phyloP scores from a whole-genome alignment of 1,140 invertebrate species.

The Drosophila subobscura region DNA sequence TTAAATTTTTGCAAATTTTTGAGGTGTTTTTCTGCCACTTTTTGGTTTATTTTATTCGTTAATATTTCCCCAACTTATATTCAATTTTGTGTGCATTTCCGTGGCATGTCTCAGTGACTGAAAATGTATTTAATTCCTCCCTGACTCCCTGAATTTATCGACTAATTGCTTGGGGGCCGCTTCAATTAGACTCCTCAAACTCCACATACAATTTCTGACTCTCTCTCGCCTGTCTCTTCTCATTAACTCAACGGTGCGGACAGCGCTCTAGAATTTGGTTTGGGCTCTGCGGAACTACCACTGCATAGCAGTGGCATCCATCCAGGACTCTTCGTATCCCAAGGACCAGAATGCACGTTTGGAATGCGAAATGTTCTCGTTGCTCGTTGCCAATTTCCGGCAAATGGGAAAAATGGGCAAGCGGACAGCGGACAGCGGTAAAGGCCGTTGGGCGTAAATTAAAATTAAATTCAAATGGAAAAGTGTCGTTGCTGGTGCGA shows the following conservation, averaged over 20 bases:
- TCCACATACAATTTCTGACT: conserved; percentile 50
- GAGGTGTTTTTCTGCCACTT: too few species aligned
- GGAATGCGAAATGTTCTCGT: conserved; percentile 58
- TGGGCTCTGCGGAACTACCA: conserved; percentile 35
- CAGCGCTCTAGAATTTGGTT: conserved; percentile 49
- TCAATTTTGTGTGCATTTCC: too few species aligned
- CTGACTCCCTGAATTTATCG: conserved; percentile 39
- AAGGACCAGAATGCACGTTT: conserved; percentile 38
- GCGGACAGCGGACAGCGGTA: conserved; percentile 15
- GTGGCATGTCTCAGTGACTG: not conserved
- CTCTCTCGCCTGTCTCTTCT: conserved; percentile 46
- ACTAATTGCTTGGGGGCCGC: conserved; percentile 56
- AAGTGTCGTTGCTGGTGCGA: conserved; percentile 62
- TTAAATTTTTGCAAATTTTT: too few species aligned
- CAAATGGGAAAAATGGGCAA: conserved; percentile 46
- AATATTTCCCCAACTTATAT: not conserved
- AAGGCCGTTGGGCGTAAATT: conserved; percentile 74
- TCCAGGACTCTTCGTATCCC: conserved; percentile 11
- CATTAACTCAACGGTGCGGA: conserved; percentile 75
- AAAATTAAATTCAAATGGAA: conserved; percentile 82
- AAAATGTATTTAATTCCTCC: conserved; percentile 19
- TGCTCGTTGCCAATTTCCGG: conserved; percentile 76
- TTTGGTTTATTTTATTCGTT: too few species aligned
- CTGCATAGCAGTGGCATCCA: conserved; percentile 10
- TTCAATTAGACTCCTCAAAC: conserved; percentile 63